These are phyloP conservation scores for Anodontia alba DNA, from an alignment of 2,888 invertebrate species.

Conservation along the genomic window DNA sequence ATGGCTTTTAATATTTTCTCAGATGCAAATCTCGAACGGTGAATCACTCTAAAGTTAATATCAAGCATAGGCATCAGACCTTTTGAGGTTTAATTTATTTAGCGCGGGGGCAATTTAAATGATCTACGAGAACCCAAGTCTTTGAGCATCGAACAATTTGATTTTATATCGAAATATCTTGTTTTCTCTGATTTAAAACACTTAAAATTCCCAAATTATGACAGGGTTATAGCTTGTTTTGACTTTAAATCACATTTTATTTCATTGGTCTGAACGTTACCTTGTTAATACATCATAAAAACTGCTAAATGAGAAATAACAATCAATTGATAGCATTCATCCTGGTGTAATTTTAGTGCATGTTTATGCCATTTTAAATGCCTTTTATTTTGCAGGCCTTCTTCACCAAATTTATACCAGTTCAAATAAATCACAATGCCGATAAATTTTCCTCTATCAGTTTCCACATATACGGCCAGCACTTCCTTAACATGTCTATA, in stretches of 20 bases:
- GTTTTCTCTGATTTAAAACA: conserved; percentile 4
- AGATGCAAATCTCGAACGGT: conserved; percentile 12
- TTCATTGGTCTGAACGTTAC: not conserved
- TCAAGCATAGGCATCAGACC: not conserved
- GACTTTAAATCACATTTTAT: conserved; percentile 10
- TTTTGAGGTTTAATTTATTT: conserved; percentile 16
- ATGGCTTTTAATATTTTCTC: not conserved
- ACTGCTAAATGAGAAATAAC: conserved; percentile 2
- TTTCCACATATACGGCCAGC: too few relatives aligned
- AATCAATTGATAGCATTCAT: conserved; percentile 7
- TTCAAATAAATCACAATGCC: not conserved
- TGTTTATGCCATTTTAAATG: not conserved
- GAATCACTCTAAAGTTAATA: conserved; percentile 13
- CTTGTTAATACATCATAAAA: conserved; percentile 12
- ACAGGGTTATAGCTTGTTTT: not conserved
- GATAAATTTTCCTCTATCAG: conserved; percentile 4
- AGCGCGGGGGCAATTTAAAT: not conserved
- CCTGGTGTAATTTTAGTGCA: not conserved
- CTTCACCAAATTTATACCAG: not conserved
- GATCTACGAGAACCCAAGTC: not conserved
- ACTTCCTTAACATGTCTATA: too few relatives aligned
- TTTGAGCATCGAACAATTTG: conserved; percentile 8
- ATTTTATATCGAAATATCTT: not conserved
- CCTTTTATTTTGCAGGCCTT: not conserved
- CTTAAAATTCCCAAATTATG: conserved; percentile 17